phyloP scores from a whole-genome alignment of 2,113 vertebrate species.

The Odocoileus virginianus region DNA sequence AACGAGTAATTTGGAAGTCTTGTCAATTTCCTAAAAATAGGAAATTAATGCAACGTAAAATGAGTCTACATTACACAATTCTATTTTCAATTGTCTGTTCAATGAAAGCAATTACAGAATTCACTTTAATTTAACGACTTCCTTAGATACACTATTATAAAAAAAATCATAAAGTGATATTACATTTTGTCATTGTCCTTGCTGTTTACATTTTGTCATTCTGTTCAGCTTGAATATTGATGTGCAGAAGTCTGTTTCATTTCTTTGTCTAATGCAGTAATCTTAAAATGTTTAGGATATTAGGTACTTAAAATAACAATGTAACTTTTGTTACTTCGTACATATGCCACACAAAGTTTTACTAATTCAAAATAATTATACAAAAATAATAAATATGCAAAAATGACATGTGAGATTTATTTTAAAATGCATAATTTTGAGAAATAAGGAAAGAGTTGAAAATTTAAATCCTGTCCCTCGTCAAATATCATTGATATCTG shows the following conservation, averaged over 20 bases:
- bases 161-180: background rate
- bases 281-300: background rate
- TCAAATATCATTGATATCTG: background rate
- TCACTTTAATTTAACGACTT: constrained; percentile 47
- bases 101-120: constrained; percentile 15
- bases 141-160: background rate
- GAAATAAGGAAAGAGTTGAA: background rate
- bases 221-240: background rate
- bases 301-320: background rate
- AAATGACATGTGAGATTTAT: background rate
- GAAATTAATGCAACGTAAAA: constrained; percentile 36
- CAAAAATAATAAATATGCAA: background rate
- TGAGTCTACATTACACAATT: background rate
- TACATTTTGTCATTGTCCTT: constrained; percentile 9
- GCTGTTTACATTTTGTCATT: background rate
- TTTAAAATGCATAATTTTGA: background rate
- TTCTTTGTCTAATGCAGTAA: background rate
- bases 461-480: background rate
- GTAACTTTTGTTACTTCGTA: background rate
- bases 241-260: background rate
- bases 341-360: background rate
- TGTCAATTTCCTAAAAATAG: constrained; percentile 12
- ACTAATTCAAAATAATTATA: background rate
- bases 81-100: constrained; percentile 23
- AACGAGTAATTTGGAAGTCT: constrained; percentile 26